A percentile compares a stretch with the other conserved stretches of the same genome.
Evolutionary conservation across 2,113 vertebrate species (phyloP).

Genomic region (Varanus salvator): DNA sequence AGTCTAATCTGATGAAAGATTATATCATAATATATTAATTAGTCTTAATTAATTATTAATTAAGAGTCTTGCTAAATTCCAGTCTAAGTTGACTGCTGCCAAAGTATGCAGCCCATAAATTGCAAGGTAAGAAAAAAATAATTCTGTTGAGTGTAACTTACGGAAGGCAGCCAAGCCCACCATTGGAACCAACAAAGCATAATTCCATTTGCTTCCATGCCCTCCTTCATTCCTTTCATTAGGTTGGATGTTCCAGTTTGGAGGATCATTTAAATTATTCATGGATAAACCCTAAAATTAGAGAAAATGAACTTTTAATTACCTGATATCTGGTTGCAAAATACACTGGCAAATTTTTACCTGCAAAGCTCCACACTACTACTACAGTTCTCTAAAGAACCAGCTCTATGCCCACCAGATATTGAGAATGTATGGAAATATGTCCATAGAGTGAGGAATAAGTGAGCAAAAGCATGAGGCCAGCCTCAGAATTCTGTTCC

Average conservation of each 20-base stretch:
- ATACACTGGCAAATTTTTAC: not conserved
- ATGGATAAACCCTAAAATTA: conserved; percentile 77
- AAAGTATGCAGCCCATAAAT: accelerated
- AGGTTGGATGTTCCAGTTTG: conserved; percentile 92
- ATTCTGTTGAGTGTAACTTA: conserved; percentile 78
- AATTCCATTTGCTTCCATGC: conserved; percentile 93
- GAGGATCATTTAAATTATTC: conserved; percentile 97
- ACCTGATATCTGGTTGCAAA: not conserved
- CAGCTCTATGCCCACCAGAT: not conserved
- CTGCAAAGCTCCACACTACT: not conserved
- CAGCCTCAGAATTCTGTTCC: not conserved
- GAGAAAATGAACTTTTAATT: not conserved
- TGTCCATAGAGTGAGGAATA: not conserved
- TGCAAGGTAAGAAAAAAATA: not conserved
- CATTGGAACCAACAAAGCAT: conserved; percentile 94
- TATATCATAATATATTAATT: too few relatives aligned
- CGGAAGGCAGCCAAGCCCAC: conserved; percentile 95
- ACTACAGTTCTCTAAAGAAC: not conserved
- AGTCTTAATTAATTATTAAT: too few relatives aligned
- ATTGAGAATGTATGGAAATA: not conserved
- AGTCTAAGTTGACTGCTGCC: accelerated
- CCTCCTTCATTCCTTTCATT: conserved; percentile 78
- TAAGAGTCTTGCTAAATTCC: too few relatives aligned
- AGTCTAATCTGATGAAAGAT: too few relatives aligned
- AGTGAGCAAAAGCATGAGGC: not conserved